phyloP scores from a whole-genome alignment of 2,113 vertebrate species.

The Dermatemys mawii region DNA sequence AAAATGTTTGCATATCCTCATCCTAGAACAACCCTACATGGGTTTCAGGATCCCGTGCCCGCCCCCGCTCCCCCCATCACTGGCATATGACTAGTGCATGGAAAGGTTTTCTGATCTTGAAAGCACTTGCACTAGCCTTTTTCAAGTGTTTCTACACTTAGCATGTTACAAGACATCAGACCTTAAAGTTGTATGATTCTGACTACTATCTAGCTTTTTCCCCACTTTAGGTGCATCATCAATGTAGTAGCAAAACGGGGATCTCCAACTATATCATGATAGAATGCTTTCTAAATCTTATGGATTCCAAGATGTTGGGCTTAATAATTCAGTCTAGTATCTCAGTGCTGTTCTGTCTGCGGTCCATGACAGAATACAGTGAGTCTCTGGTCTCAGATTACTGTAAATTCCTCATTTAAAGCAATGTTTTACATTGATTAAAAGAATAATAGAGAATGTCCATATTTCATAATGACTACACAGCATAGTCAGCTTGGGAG shows the following conservation, averaged over 20 bases:
- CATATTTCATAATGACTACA: neutral
- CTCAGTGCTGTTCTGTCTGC: neutral
- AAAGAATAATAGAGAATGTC: neutral
- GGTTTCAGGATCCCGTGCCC: neutral
- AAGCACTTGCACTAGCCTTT: neutral
- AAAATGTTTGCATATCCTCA: neutral
- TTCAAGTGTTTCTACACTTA: neutral
- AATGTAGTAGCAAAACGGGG: neutral
- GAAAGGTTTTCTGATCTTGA: neutral
- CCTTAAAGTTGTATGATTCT: neutral
- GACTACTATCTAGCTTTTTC: neutral
- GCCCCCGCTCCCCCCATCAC: neutral
- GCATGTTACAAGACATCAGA: neutral
- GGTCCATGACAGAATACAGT: neutral
- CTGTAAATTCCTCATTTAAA: neutral
- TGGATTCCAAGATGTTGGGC: neutral
- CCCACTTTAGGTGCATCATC: neutral
- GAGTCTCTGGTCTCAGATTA: neutral
- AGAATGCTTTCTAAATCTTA: neutral
- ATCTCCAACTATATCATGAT: neutral
- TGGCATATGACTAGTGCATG: neutral
- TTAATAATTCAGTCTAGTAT: neutral
- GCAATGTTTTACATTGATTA: neutral
- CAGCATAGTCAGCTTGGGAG: neutral
- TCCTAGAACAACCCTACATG: neutral